Evolutionary conservation across 37 sponge, comb jelly and placozoan species (phyloP).

Genomic region (Chondrosia reniformis): DNA sequence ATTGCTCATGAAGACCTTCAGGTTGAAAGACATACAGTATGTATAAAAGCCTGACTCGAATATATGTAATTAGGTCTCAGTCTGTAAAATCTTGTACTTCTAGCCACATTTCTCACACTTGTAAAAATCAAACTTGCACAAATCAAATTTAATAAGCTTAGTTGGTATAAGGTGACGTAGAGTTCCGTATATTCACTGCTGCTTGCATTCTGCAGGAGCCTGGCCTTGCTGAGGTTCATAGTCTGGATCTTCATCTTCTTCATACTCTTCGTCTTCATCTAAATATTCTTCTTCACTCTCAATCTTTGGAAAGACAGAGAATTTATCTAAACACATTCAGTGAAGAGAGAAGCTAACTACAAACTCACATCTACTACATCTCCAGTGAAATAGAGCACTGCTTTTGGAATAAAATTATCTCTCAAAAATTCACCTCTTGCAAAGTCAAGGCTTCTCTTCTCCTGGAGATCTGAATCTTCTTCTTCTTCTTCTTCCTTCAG

Average conservation of each 20-base stretch:
- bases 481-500: conserved; percentile 18
- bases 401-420: conserved; percentile 74
- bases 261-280: conserved; percentile 27
- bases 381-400: conserved; percentile 91
- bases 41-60: too few relatives aligned
- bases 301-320: not conserved
- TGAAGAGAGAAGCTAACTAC: conserved; percentile 29
- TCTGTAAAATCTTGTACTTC: too few relatives aligned
- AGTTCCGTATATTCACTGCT: too few relatives aligned
- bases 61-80: too few relatives aligned
- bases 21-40: too few relatives aligned
- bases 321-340: conserved; percentile 8
- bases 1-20: too few relatives aligned
- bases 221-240: not conserved
- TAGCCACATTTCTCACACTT: too few relatives aligned
- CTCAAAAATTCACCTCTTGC: conserved; percentile 74
- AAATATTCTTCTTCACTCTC: not conserved
- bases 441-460: conserved; percentile 42
- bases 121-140: too few relatives aligned
- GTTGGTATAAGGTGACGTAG: too few relatives aligned
- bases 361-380: conserved; percentile 63
- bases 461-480: conserved; percentile 35
- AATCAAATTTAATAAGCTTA: too few relatives aligned
- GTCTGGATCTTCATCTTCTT: conserved; percentile 14
- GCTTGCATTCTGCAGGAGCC: conserved; percentile 70